Base-by-base conservation (phyloP, 2,888 invertebrate genomes). In the Drosophila kuntzei region DNA sequence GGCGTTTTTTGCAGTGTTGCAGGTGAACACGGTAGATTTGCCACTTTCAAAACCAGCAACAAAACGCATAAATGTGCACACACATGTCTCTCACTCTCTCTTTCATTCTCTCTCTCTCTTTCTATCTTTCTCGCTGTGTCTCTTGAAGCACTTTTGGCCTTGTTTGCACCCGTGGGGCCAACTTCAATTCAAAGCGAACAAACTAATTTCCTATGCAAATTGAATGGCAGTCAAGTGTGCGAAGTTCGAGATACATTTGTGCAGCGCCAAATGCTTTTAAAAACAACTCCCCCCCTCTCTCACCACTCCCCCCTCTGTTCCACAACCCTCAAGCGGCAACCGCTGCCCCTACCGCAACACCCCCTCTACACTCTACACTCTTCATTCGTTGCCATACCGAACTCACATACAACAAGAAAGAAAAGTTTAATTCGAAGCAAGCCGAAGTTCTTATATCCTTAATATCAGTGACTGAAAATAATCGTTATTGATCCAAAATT, bases 171-270 rank as follows among this genome's bases (percentile, higher is more conserved):
- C 85, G 83, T 79, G 87, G 79, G 85, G 76, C 85, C 87, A 85
- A 87, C 85, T 86, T 87, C 87, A 87, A 87, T 86, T 87, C 87
- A 82, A 85, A 87, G 83, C 89, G 88, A 80, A 85, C 90, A 86
- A 90, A 90, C 90, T 90, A 90, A 89, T 89, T 89, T 89, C 79
- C 88, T 90, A 89, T 89, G 89, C 90, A 89, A 89, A 89, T 89
- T 90, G 86, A 89, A 89, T 89, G 90, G 89, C 89, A 90, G 86
- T 85, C 90, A 90, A 90, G 86, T 89, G 89, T 88, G 83, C 86
- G 88, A 83, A 86, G 89, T 87, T 89, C 80, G 81, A 88, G 89
- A 88, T 88, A 86, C 87, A 88, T 86, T 88, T 88, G 77, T 75
- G 76, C 88, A 87, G 76, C 72, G 69, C 77, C 77, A 87, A 89